Conservation (phyloP, 2,888 invertebrate species). For the Heliothis peltigera region DNA sequence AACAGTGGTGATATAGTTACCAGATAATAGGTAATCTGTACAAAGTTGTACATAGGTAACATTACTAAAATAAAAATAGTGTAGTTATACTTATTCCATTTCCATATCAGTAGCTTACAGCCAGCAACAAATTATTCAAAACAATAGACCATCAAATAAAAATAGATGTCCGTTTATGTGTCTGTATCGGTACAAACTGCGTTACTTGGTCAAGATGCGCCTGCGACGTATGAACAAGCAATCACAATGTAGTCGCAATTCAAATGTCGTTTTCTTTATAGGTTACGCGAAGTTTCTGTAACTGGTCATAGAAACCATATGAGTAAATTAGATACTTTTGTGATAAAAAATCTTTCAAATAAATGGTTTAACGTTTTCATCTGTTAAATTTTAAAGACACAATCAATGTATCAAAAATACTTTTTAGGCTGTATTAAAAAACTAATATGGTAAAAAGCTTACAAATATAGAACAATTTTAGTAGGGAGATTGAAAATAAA, state of each 20-base stretch:
- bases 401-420: too few species aligned
- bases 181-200: constrained; percentile 12
- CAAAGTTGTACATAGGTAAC: constrained; percentile 14
- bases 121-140: constrained; percentile 6
- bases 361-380: too few species aligned
- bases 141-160: constrained; percentile 51
- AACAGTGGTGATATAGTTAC: too few species aligned
- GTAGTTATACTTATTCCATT: constrained; percentile 8
- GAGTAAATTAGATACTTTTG: background rate
- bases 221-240: constrained; percentile 41
- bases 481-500: too few species aligned
- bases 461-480: too few species aligned
- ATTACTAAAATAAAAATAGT: constrained; percentile 19
- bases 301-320: constrained; percentile 1
- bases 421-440: too few species aligned
- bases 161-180: constrained; percentile 23
- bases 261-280: constrained; percentile 14
- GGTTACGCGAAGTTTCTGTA: background rate
- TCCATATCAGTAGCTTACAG: constrained; percentile 4
- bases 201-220: constrained; percentile 32
- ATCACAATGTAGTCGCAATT: constrained; percentile 23
- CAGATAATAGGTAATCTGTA: too few species aligned
- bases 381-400: too few species aligned
- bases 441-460: too few species aligned
- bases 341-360: too few species aligned